These are phyloP conservation scores for Xerus rutilus DNA, from an alignment of 2,797 vertebrate species.

Conservation along the genomic window DNA sequence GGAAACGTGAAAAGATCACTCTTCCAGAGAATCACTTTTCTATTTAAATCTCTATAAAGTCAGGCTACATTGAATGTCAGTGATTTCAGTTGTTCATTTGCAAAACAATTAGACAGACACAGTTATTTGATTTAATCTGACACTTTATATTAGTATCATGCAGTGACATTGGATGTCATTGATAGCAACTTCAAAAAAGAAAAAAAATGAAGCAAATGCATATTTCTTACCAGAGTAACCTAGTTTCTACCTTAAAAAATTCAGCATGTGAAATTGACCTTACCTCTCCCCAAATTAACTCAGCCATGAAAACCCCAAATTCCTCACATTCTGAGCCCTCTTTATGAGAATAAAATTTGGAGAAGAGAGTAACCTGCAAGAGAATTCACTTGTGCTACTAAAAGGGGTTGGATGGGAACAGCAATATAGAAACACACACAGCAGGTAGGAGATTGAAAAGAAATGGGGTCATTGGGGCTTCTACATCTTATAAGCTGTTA, in stretches of 20 bases:
- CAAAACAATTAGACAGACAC: slow-evolving; percentile 73
- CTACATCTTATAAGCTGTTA: not conserved
- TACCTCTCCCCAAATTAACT: not conserved
- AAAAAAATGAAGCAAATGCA: not conserved
- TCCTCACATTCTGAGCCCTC: not conserved
- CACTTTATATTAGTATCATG: slow-evolving; percentile 62
- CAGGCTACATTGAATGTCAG: not conserved
- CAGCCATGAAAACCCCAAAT: not conserved
- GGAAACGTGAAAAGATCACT: slow-evolving; percentile 46
- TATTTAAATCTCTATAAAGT: slow-evolving; percentile 49
- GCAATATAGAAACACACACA: not conserved
- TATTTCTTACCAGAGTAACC: slow-evolving; percentile 13
- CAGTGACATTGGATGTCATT: slow-evolving; percentile 60
- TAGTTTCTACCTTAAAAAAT: slow-evolving; percentile 27
- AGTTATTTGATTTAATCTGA: slow-evolving; percentile 75
- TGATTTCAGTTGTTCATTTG: slow-evolving; percentile 73
- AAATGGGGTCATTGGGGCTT: not conserved
- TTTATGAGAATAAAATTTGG: not conserved
- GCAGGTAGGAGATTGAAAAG: not conserved
- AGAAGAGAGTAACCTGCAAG: not conserved
- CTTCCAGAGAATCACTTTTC: slow-evolving; percentile 63
- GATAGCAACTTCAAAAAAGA: slow-evolving; percentile 40
- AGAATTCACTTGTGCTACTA: not conserved
- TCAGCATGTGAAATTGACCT: not conserved
- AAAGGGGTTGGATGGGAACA: not conserved